Evolutionary conservation across 2,113 vertebrate genomes (phyloP), one percentile per base, ranked within the genome.

Genomic region (Empidonax alnorum): DNA sequence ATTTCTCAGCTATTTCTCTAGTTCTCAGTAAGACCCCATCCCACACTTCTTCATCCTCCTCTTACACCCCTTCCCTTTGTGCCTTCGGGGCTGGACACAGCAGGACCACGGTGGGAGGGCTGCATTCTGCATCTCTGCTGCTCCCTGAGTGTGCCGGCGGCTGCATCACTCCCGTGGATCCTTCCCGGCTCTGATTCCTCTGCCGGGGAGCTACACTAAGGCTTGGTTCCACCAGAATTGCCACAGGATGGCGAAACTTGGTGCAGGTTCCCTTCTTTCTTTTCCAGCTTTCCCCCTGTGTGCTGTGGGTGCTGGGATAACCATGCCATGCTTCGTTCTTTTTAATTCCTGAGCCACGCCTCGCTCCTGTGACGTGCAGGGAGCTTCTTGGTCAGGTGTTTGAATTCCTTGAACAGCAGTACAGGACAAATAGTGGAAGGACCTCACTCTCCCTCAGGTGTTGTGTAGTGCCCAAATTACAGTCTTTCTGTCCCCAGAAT

Each of bases 111-210:
- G 16, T 35, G 66, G 68, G 44, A 33, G 52, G 23, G 55, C 7
- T 55, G 41, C 8, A 0, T 33, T 2, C 33, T 2, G 35, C 5
- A 63, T 2, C 12, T 8, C 37, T 1, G 15, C 69, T 0, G 25
- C 55, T 78, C 46, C 52, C 35, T 0, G 0, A 0, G 33, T 1
- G 49, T 6, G 39, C 10, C 2, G 14, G 56, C 1, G 16, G 12
- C 52, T 41, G 6, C 37, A 55, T 39, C 1, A 0, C 49, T 27
- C 31, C 44, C 31, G 0, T 0, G 13, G 61, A 5, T 8, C 33
- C 33, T 61, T 30, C 88, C 37, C 1, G 7, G 19, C 42, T 56
- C 61, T 2, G 16, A 14, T 30, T 65, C 69, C 46, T 58, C 73
- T 18, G 35, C 44, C 2, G 2, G 50, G 25, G 42, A 80, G 8